phyloP scores from a whole-genome alignment of 2,888 invertebrate genomes.

The Antitype chi region DNA sequence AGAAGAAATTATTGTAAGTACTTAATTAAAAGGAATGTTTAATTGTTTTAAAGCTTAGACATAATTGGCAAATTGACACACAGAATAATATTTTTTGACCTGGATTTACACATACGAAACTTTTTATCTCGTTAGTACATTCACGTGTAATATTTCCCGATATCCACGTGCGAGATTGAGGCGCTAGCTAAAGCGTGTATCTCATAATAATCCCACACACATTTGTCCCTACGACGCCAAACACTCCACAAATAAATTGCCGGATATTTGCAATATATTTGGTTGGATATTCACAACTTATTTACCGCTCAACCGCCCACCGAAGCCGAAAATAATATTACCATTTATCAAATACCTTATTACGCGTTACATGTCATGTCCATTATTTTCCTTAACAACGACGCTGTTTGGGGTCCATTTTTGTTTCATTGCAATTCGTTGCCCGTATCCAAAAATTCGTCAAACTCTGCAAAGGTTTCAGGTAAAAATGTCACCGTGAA shows the following conservation, averaged over 20 bases:
- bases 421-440: conserved; percentile 2
- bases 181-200: neutral
- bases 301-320: conserved; percentile 24
- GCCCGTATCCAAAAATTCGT: neutral
- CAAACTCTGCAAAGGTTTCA: neutral
- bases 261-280: conserved; percentile 27
- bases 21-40: too few relatives aligned
- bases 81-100: too few relatives aligned
- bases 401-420: conserved; percentile 1
- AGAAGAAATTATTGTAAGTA: neutral
- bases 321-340: conserved; percentile 34
- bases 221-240: neutral
- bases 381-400: conserved; percentile 33
- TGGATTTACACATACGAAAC: too few relatives aligned
- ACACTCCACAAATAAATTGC: neutral
- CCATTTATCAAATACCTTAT: conserved; percentile 58
- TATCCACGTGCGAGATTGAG: too few relatives aligned
- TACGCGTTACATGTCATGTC: conserved; percentile 33
- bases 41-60: neutral
- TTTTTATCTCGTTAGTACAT: too few relatives aligned
- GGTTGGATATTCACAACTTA: conserved; percentile 28
- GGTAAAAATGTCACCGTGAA: too few relatives aligned
- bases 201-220: neutral
- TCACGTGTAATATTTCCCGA: too few relatives aligned
- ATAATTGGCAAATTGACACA: too few relatives aligned